Evolutionary conservation across 2,113 vertebrate species (phyloP), one percentile per base, ranked within the genome.

Genomic region (Heterotis niloticus): DNA sequence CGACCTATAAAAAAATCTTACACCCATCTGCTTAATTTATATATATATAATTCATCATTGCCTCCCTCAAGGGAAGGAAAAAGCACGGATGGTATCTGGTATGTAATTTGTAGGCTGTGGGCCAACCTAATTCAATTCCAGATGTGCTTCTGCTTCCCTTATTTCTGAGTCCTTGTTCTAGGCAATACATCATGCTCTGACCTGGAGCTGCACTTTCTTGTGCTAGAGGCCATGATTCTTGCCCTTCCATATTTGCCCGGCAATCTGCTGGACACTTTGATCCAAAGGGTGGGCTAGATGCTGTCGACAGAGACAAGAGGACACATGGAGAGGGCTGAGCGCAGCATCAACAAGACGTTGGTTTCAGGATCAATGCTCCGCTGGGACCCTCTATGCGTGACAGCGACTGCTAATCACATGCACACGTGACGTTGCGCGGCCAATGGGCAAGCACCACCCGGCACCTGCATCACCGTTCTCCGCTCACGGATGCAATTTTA

Each of bases 321-420:
- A 81, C 69, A 5, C 86, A 5, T 64, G 69, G 75, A 64, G 82
- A 81, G 85, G 85, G 80, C 79, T 77, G 81, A 87, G 85, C 87
- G 87, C 86, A 85, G 89, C 85, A 85, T 84, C 87, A 88, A 90
- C 88, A 83, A 87, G 69, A 80, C 78, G 83, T 44, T 64, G 86
- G 83, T 84, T 83, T 62, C 72, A 64, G 87, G 85, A 91, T 91
- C 87, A 79, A 93, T 92, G 84, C 76, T 77, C 82, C 83, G 84
- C 84, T 82, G 81, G 84, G 75, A 84, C 82, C 78, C 75, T 28
- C 79, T 34, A 79, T 87, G 83, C 84, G 86, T 88, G 87, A 90
- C 87, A 88, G 86, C 88, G 88, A 84, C 87, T 82, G 85, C 89
- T 91, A 91, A 93, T 90, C 89, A 90, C 80, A 87, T 90, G 88